phyloP scores from a whole-genome alignment of 2,113 vertebrate species.

The Pandion haliaetus region DNA sequence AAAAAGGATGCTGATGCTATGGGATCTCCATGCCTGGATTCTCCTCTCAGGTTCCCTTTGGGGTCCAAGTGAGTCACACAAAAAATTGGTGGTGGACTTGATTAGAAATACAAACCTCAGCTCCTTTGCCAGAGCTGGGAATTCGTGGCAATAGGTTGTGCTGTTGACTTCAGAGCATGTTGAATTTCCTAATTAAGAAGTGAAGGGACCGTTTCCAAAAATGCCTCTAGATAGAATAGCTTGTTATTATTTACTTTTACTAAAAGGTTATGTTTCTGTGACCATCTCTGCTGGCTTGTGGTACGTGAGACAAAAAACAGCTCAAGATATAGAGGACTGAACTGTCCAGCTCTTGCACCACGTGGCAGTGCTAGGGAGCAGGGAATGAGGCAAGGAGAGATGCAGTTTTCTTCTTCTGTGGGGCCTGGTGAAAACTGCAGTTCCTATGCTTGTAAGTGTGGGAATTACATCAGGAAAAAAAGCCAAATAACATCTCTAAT shows the following conservation, averaged over 20 bases:
- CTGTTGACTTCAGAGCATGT: background rate
- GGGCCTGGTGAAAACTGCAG: background rate
- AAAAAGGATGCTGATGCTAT: background rate
- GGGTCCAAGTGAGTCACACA: background rate
- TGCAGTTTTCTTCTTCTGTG: background rate
- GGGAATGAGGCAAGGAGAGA: background rate
- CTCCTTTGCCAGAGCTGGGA: background rate
- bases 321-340: background rate
- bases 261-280: background rate
- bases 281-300: background rate
- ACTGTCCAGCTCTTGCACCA: background rate
- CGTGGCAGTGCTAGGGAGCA: background rate
- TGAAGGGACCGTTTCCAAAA: background rate
- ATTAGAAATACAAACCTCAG: background rate
- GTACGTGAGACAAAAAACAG: background rate
- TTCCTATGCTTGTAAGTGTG: background rate
- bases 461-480: background rate
- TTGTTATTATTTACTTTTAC: background rate
- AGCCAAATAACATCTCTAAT: background rate
- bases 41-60: background rate
- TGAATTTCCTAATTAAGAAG: background rate
- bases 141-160: background rate
- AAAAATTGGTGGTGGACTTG: background rate
- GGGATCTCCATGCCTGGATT: background rate
- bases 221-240: background rate